Conservation (phyloP, 2,113 vertebrate genomes). For the Oryzias curvinotus region DNA sequence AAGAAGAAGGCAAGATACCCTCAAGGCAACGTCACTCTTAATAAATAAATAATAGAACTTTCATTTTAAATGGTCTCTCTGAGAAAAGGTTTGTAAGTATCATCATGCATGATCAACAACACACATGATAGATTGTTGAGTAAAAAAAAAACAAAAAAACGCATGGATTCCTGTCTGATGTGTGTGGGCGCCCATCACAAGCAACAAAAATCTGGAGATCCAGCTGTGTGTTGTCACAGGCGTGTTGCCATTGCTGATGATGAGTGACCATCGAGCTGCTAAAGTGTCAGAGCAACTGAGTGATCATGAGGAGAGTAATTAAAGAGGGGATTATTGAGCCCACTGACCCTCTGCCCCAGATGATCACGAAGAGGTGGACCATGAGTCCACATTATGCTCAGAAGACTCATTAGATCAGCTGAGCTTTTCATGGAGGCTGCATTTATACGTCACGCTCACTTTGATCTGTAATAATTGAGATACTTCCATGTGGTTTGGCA, state of each 20-base stretch:
- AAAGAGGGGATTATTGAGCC: slow-evolving; percentile 61
- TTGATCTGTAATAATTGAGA: slow-evolving; percentile 24
- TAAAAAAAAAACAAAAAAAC: not conserved
- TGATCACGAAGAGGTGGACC: slow-evolving; percentile 36
- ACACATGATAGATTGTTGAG: too few species aligned
- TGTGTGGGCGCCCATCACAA: too few species aligned
- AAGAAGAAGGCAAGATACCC: not conserved
- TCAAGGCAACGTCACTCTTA: not conserved
- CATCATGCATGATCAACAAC: too few species aligned
- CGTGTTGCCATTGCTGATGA: slow-evolving; percentile 24
- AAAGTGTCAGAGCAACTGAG: slow-evolving; percentile 48
- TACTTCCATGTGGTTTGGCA: not conserved
- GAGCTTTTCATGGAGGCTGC: slow-evolving; percentile 19
- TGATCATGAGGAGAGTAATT: slow-evolving; percentile 75
- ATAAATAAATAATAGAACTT: not conserved
- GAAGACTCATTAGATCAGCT: slow-evolving; percentile 58
- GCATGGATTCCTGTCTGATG: not conserved
- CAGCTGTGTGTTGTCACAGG: slow-evolving; percentile 48
- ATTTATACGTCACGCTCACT: slow-evolving; percentile 15
- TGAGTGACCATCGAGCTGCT: slow-evolving; percentile 9
- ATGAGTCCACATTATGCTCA: slow-evolving; percentile 37
- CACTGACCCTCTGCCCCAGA: slow-evolving; percentile 55
- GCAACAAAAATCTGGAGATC: slow-evolving; percentile 10
- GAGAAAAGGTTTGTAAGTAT: too few species aligned
- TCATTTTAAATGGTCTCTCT: too few species aligned